These are phyloP conservation scores for Dendrophyllia cribrosa DNA, from an alignment of 64 coral and sea anemone genomes.

Conservation along the genomic window DNA sequence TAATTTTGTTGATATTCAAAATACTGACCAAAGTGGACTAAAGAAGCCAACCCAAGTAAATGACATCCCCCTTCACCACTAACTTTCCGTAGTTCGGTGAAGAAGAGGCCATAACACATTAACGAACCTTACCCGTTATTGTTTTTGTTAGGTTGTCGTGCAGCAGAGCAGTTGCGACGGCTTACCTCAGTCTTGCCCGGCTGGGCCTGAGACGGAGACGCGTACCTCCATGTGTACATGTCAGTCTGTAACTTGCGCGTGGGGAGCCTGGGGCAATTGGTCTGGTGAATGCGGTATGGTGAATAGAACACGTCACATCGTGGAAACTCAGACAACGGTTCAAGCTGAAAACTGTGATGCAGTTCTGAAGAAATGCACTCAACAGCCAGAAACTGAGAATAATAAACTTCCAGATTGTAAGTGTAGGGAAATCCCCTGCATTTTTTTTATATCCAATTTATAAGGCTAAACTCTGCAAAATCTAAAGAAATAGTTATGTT, in stretches of 20 bases:
- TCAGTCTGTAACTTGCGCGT: constrained; percentile 32
- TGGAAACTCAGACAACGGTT: constrained; percentile 39
- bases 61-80: too few species aligned
- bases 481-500: too few species aligned
- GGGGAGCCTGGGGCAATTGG: constrained; percentile 54
- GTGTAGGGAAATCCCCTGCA: neutral
- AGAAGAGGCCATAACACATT: too few species aligned
- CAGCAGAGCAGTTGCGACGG: constrained; percentile 7
- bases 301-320: constrained; percentile 60
- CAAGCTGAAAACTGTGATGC: constrained; percentile 63
- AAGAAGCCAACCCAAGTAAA: too few species aligned
- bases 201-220: constrained; percentile 22
- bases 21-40: too few species aligned
- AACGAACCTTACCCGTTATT: too few species aligned
- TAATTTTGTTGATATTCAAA: too few species aligned
- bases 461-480: too few species aligned
- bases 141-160: neutral
- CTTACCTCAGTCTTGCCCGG: constrained; percentile 16
- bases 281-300: constrained; percentile 46
- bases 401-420: constrained; percentile 73
- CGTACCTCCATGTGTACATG: constrained; percentile 54
- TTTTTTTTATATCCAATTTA: neutral
- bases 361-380: constrained; percentile 43
- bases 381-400: constrained; percentile 43
- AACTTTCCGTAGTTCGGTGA: too few species aligned